phyloP scores from a whole-genome alignment of 2,113 vertebrate species.

The Heliornis fulica region DNA sequence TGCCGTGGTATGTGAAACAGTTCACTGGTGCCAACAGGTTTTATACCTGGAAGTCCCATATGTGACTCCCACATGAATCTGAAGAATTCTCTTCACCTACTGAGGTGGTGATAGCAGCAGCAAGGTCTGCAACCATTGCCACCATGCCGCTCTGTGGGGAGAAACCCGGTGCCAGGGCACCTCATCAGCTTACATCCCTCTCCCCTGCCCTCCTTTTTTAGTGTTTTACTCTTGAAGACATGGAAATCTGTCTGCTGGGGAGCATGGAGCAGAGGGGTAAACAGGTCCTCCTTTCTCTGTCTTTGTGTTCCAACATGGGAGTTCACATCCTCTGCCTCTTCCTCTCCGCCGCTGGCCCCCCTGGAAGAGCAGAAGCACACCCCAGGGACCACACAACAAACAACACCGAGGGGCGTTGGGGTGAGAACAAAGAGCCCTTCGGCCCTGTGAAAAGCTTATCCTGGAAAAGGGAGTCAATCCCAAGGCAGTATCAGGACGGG shows the following conservation, averaged over 20 bases:
- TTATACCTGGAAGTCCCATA: neutral
- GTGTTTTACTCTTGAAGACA: neutral
- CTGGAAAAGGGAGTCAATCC: slow-evolving; percentile 64
- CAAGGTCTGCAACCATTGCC: neutral
- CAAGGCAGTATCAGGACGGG: slow-evolving; percentile 31
- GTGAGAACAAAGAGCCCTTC: slow-evolving; percentile 63
- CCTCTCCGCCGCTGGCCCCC: slow-evolving; percentile 21
- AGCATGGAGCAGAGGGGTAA: neutral
- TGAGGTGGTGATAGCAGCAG: rapidly evolving
- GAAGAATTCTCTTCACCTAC: neutral
- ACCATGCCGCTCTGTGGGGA: rapidly evolving
- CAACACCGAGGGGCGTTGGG: slow-evolving; percentile 5
- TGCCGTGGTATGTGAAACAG: neutral
- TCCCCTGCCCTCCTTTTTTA: neutral
- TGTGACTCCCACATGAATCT: neutral
- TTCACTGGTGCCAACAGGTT: neutral
- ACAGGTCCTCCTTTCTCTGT: neutral
- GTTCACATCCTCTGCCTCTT: slow-evolving; percentile 66
- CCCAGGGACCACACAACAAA: slow-evolving; percentile 51
- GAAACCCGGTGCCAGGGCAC: neutral
- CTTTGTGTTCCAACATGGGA: slow-evolving; percentile 21
- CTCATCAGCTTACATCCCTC: neutral
- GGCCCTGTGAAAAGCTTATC: slow-evolving; percentile 37
- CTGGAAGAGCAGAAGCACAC: slow-evolving; percentile 53
- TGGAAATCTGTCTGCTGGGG: neutral